These are phyloP conservation scores for Nemurella pictetii DNA, from an alignment of 2,888 invertebrate genomes.

Conservation along the genomic window DNA sequence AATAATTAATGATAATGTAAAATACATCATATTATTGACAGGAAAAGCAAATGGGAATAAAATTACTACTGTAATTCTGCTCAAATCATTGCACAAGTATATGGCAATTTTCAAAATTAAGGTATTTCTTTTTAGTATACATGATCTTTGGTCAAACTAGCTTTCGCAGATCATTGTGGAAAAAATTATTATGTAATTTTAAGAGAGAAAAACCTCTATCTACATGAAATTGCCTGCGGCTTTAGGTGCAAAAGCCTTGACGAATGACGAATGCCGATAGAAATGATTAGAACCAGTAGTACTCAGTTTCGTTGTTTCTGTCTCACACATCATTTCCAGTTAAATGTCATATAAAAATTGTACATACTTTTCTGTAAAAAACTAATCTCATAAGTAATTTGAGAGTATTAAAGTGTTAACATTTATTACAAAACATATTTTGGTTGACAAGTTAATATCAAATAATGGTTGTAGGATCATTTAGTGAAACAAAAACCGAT, in stretches of 20 bases:
- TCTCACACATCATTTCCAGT: not conserved
- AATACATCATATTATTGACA: constrained; percentile 35
- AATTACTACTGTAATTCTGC: constrained; percentile 4
- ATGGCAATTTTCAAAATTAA: constrained; percentile 31
- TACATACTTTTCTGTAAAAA: constrained; percentile 36
- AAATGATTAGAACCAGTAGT: constrained; percentile 3
- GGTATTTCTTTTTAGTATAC: constrained; percentile 38
- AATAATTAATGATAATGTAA: constrained; percentile 31
- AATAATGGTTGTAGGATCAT: not conserved
- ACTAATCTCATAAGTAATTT: constrained; percentile 27
- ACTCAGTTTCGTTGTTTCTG: not conserved
- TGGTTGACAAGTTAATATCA: not conserved
- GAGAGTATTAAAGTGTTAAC: constrained; percentile 5
- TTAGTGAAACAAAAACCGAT: not conserved
- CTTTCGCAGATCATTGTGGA: constrained; percentile 36
- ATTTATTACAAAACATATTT: constrained; percentile 3
- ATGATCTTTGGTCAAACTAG: constrained; percentile 43
- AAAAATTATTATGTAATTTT: constrained; percentile 33
- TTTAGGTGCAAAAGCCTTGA: not conserved
- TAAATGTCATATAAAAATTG: constrained; percentile 31
- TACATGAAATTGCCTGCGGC: constrained; percentile 28
- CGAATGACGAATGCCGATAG: not conserved
- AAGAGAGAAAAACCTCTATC: constrained; percentile 32
- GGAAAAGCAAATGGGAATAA: constrained; percentile 34
- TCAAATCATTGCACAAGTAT: constrained; percentile 40